Percentiles rank a stretch among this genome's conserved stretches.
phyloP scores from a whole-genome alignment of 2,888 invertebrate genomes.

The Calameuta pallipes region DNA sequence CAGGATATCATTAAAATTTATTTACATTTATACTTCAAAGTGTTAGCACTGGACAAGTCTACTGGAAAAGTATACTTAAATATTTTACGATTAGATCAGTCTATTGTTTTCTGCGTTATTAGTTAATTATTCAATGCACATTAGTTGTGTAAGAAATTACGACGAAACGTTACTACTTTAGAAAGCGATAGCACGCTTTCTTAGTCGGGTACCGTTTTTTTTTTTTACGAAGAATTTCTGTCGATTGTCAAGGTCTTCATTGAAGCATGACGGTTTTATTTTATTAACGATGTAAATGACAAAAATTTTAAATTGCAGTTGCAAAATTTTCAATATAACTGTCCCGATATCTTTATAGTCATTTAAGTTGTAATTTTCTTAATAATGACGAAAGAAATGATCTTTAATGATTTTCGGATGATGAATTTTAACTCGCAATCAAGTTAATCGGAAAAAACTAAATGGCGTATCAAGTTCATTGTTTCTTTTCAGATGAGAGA shows the following conservation, averaged over 20 bases:
- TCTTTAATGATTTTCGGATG: background rate
- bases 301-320: background rate
- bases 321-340: background rate
- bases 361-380: background rate
- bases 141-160: conserved; percentile 6
- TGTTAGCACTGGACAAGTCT: too few relatives aligned
- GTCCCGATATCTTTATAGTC: background rate
- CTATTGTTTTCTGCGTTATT: background rate
- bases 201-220: background rate
- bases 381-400: background rate
- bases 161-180: background rate
- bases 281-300: background rate
- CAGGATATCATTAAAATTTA: too few relatives aligned
- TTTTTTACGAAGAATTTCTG: background rate
- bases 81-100: too few relatives aligned
- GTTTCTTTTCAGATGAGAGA: background rate
- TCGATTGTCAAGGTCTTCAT: background rate
- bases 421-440: background rate
- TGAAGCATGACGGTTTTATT: background rate
- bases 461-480: background rate
- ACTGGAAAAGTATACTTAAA: too few relatives aligned
- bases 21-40: too few relatives aligned
- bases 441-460: background rate
- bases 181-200: background rate
- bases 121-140: background rate